Conservation (phyloP, 1,140 invertebrate species). For the Sycophila sp. region DNA sequence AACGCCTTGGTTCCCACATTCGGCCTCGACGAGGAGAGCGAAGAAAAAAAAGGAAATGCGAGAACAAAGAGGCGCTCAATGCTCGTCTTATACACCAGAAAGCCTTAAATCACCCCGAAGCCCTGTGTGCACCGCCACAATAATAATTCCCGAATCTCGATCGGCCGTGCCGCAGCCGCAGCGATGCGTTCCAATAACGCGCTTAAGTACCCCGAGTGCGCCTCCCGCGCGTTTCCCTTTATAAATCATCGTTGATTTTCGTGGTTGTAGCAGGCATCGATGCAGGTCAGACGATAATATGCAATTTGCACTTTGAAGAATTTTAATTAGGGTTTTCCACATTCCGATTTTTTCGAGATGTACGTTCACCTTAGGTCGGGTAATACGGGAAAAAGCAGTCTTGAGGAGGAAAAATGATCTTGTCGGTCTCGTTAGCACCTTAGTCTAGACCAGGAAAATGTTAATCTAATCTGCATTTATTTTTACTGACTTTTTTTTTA, state of each 20-base stretch:
- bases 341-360: no score
- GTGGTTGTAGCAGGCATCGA: no score
- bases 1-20: background rate
- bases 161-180: conserved; percentile 1
- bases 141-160: conserved; percentile 34
- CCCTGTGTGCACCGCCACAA: background rate
- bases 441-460: no score
- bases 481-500: no score
- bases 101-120: conserved; percentile 19
- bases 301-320: no score
- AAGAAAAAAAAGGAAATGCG: background rate
- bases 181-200: conserved; percentile 28
- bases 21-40: background rate
- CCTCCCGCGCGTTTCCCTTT: background rate
- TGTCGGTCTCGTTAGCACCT: no score
- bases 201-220: conserved; percentile 7
- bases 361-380: no score
- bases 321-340: no score
- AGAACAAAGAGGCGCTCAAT: background rate
- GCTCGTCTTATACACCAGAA: conserved; percentile 34
- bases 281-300: no score
- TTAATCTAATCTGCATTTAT: no score
- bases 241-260: conserved; percentile 20
- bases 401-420: no score
- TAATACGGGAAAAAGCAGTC: no score